Percentiles rank a stretch among this genome's conserved stretches.
Evolutionary conservation across 2,113 vertebrate species (phyloP).

Genomic region (Odocoileus virginianus): DNA sequence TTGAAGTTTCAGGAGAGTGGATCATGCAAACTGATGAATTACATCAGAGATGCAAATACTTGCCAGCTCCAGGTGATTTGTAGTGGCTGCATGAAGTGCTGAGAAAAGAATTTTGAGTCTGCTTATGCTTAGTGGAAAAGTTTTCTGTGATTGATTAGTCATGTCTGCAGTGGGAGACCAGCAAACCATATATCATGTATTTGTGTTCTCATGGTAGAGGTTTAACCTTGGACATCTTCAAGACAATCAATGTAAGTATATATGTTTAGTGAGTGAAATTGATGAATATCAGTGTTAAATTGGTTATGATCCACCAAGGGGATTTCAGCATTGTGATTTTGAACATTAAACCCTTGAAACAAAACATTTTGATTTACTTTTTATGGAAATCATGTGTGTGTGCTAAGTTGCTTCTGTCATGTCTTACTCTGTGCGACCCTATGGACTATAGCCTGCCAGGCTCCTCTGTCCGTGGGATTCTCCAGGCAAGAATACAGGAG

Average conservation of each 20-base stretch:
- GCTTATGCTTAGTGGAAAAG: background rate
- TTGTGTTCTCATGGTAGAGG: background rate
- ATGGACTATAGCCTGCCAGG: background rate
- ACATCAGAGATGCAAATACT: background rate
- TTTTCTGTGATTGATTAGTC: constrained; percentile 24
- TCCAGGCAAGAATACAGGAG: background rate
- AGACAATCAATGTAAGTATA: background rate
- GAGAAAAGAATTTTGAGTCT: background rate
- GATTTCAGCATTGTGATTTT: background rate
- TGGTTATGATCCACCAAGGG: background rate
- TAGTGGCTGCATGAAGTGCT: background rate
- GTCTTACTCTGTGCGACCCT: background rate
- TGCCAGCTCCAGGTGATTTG: background rate
- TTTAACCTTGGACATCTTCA: background rate
- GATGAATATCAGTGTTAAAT: background rate
- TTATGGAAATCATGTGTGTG: background rate
- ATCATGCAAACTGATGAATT: background rate
- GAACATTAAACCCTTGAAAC: background rate
- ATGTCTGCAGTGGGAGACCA: background rate
- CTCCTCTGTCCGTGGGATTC: background rate
- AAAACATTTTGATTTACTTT: background rate
- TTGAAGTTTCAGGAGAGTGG: background rate
- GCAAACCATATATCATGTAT: background rate
- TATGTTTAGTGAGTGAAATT: background rate
- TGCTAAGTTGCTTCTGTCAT: background rate